Evolutionary conservation across 2,113 vertebrate species (phyloP).

Genomic region (Colius striatus): DNA sequence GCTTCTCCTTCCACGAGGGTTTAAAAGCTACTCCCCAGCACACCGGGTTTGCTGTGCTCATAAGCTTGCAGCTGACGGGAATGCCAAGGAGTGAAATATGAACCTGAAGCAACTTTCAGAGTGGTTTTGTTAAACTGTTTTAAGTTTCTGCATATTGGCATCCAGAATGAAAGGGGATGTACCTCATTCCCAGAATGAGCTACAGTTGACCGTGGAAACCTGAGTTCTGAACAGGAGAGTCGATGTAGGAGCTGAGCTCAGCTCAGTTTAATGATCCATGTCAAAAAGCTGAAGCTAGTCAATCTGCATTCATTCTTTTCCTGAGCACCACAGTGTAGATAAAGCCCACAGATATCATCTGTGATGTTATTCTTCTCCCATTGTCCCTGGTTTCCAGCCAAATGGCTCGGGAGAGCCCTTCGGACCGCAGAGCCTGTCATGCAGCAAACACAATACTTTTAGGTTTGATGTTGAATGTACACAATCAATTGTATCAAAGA

Average conservation of each 20-base stretch:
- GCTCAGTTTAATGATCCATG: neutral
- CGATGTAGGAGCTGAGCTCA: neutral
- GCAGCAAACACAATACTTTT: neutral
- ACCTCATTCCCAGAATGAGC: neutral
- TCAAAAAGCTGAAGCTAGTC: neutral
- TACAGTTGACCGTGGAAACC: neutral
- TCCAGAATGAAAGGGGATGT: neutral
- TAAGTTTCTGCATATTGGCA: neutral
- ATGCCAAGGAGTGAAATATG: neutral
- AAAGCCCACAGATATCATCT: neutral
- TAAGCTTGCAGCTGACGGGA: neutral
- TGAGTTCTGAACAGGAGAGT: neutral
- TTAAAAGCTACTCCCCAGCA: neutral
- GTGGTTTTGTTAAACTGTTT: neutral
- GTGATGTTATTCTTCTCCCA: neutral
- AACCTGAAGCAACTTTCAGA: neutral
- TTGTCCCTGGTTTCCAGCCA: conserved; percentile 9
- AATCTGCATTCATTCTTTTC: neutral
- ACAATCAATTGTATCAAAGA: neutral
- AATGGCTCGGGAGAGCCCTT: neutral
- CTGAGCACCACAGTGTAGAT: neutral
- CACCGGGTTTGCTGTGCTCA: neutral
- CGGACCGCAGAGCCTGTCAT: neutral
- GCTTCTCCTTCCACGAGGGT: neutral
- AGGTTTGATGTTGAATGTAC: neutral